phyloP scores from a whole-genome alignment of 2,797 vertebrate species.

The Echeneis naucrates region DNA sequence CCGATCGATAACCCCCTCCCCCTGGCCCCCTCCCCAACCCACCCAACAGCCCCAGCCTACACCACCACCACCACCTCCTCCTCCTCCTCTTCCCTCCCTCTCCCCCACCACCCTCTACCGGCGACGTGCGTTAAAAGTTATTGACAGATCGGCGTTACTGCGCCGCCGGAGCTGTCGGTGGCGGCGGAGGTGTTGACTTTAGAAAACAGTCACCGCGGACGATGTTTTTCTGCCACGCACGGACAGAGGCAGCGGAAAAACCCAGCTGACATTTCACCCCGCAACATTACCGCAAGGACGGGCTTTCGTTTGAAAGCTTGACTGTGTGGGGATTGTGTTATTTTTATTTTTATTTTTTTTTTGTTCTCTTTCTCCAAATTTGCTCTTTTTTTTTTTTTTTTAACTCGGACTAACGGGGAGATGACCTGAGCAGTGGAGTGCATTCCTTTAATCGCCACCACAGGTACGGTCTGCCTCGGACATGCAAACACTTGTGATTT shows the following conservation, averaged over 20 bases:
- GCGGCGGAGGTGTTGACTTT: slow-evolving; percentile 56
- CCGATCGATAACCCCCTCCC: slow-evolving; percentile 27
- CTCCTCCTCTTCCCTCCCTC: neutral
- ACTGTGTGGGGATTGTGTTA: slow-evolving; percentile 47
- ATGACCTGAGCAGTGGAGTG: slow-evolving; percentile 67
- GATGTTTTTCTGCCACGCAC: slow-evolving; percentile 38
- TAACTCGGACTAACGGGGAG: slow-evolving; percentile 50
- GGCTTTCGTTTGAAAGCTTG: slow-evolving; percentile 13
- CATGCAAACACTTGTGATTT: neutral
- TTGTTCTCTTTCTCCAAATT: too few species aligned
- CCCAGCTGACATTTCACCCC: slow-evolving; percentile 46
- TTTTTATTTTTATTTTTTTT: slow-evolving; percentile 17
- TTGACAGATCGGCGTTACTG: slow-evolving; percentile 52
- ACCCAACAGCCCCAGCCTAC: too few species aligned
- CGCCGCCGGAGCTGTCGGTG: slow-evolving; percentile 53
- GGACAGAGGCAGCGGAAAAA: neutral
- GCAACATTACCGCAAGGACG: slow-evolving; percentile 20
- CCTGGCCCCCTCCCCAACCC: too few species aligned
- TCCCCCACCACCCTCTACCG: slow-evolving; percentile 18
- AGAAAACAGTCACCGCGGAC: slow-evolving; percentile 36
- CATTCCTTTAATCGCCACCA: slow-evolving; percentile 32
- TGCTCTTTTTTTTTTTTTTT: too few species aligned
- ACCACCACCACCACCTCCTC: too few species aligned
- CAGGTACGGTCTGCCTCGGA: slow-evolving; percentile 61
- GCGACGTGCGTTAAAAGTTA: slow-evolving; percentile 72